Base-by-base conservation (phyloP, 2,113 vertebrate genomes). In the Gadus macrocephalus region DNA sequence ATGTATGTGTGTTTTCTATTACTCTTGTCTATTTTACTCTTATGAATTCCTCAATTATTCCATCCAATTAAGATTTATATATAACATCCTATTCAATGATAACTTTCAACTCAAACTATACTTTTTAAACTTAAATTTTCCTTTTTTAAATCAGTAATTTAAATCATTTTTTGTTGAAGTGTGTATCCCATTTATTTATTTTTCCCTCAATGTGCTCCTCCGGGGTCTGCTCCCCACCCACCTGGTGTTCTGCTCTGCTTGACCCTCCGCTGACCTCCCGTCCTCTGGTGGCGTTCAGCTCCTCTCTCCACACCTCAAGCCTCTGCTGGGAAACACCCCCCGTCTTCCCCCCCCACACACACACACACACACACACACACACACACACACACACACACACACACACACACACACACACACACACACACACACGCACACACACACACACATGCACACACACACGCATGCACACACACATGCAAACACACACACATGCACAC, bases 261-360 rank as follows among this genome's bases (percentile, higher is more conserved):
- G 66, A 22, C 17, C 31, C 66, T 6, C 12, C 42, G 42, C 42
- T 60, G 67, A 66, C 15, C 53, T 72, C 74, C 0, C 62, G 31
- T 62, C 2, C 68, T 77, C 91, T 87, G 56, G 88, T 90, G 78
- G 86, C 81, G 7, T 81, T 76, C 25, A 88, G 81, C 15, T 85
- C 74, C 5, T 89, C 80, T 6, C 38, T 76, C 92, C 91, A 93
- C 28, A 6, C n/a, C 1, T 88, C 81, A 1, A 81, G 74, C 70
- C 15, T 84, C 75, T 88, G 86, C 83, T 90, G 86, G 15, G 92
- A 83, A 17, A 72, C 27, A 2, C 35, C 78, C 4, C 84, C 88
- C 11, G 73, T 83, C 91, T 93, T 82, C 67, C 22, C 25, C 62
- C 67, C 19, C 76, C 11, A 67, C 19, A 67, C 55, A 35, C 42